Evolutionary conservation across 1,140 invertebrate genomes (phyloP).

Genomic region (Centruroides vittatus): DNA sequence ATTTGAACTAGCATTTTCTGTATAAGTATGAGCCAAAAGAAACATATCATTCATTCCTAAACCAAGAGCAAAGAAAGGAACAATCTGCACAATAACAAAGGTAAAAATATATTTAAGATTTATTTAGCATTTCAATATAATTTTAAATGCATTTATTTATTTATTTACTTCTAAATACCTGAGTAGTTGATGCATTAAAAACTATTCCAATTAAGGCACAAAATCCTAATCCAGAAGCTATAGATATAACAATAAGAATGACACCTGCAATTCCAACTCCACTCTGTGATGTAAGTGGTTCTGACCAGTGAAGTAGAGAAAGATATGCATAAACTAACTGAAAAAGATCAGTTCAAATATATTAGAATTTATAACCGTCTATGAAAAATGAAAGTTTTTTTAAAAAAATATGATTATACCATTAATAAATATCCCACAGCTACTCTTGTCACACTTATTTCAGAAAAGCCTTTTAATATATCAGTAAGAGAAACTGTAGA

Average conservation of each 20-base stretch:
- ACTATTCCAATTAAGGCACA: slow-evolving; percentile 82
- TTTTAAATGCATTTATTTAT: too few relatives aligned
- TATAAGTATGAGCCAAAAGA: slow-evolving; percentile 52
- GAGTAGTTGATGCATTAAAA: slow-evolving; percentile 93
- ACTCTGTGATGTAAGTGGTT: slow-evolving; percentile 65
- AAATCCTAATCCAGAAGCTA: slow-evolving; percentile 80
- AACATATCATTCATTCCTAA: slow-evolving; percentile 91
- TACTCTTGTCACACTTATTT: slow-evolving; percentile 66
- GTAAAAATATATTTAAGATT: neutral
- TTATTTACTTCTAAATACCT: slow-evolving; percentile 36
- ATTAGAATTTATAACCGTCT: too few relatives aligned
- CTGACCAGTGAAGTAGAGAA: slow-evolving; percentile 60
- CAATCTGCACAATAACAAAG: slow-evolving; percentile 40
- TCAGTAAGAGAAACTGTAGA: slow-evolving; percentile 82
- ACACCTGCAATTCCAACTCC: slow-evolving; percentile 77
- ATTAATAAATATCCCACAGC: slow-evolving; percentile 75
- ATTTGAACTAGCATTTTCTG: neutral
- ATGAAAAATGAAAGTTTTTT: too few relatives aligned
- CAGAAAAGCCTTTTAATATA: slow-evolving; percentile 77
- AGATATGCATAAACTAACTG: slow-evolving; percentile 66
- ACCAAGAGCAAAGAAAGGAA: slow-evolving; percentile 84
- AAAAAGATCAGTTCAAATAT: slow-evolving; percentile 22
- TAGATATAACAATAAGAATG: slow-evolving; percentile 59
- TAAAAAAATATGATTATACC: slow-evolving; percentile 38
- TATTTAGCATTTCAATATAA: neutral